A percentile compares a stretch with the other conserved stretches of the same genome.
Evolutionary conservation across 2,888 invertebrate species (phyloP).

Genomic region (Hesperia comma): DNA sequence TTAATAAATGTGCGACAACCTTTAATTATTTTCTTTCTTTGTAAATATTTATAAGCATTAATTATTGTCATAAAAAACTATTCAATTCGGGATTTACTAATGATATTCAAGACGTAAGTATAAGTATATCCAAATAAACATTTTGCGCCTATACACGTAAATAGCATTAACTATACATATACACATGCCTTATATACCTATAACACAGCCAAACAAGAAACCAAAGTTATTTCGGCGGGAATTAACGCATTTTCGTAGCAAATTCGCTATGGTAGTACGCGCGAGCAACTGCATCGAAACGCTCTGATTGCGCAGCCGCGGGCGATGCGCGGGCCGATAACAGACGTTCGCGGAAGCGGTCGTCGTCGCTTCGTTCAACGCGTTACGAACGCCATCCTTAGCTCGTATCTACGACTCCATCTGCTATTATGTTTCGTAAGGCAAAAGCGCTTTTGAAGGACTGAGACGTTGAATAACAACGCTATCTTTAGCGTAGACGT

Average conservation of each 20-base stretch:
- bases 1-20: too few relatives aligned
- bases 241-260: constrained; percentile 7
- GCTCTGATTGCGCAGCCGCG: constrained; percentile 57
- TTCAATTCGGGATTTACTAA: too few relatives aligned
- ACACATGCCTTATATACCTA: too few relatives aligned
- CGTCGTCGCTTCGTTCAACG: constrained; percentile 18
- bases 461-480: background rate
- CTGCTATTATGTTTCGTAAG: constrained; percentile 43
- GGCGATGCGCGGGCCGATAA: constrained; percentile 46
- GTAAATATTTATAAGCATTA: too few relatives aligned
- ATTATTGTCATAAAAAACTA: too few relatives aligned
- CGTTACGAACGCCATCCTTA: constrained; percentile 48
- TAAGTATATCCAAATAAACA: too few relatives aligned
- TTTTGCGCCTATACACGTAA: too few relatives aligned
- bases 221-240: background rate
- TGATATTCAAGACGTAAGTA: too few relatives aligned
- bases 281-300: constrained; percentile 48
- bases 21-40: too few relatives aligned
- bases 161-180: too few relatives aligned
- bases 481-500: constrained; percentile 3
- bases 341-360: constrained; percentile 50
- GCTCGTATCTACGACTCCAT: constrained; percentile 46
- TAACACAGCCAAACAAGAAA: too few relatives aligned
- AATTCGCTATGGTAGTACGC: constrained; percentile 24
- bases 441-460: constrained; percentile 7